These are phyloP conservation scores for Mustela lutreola DNA, from an alignment of 2,113 vertebrate genomes.

Conservation along the genomic window DNA sequence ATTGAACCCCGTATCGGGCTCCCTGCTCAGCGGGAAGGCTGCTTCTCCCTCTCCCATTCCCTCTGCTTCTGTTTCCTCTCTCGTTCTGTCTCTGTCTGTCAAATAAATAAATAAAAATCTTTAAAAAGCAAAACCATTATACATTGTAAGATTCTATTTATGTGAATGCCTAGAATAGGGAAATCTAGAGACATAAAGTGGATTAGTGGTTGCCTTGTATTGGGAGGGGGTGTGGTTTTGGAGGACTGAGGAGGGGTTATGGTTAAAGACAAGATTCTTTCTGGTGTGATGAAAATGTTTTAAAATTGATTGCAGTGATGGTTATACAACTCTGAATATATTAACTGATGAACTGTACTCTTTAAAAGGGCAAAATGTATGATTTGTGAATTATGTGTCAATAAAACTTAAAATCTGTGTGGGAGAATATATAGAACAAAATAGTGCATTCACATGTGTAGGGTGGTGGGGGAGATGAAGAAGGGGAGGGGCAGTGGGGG, in stretches of 20 bases:
- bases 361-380: slow-evolving; percentile 36
- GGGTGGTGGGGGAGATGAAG: background rate
- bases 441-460: background rate
- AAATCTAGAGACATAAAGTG: background rate
- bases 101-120: no score
- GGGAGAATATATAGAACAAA: slow-evolving; percentile 32
- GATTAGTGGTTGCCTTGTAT: background rate
- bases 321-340: slow-evolving; percentile 25
- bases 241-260: background rate
- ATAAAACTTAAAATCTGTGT: slow-evolving; percentile 52
- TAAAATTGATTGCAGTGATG: background rate
- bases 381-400: slow-evolving; percentile 32
- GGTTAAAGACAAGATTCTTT: background rate
- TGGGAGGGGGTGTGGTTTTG: background rate
- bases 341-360: background rate
- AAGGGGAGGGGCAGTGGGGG: background rate
- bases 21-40: no score
- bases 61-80: no score
- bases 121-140: background rate
- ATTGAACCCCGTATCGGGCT: no score
- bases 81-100: no score
- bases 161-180: slow-evolving; percentile 12
- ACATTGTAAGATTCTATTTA: background rate
- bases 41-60: no score
- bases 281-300: slow-evolving; percentile 35